A percentile compares a stretch with the other conserved stretches of the same genome.
phyloP scores from a whole-genome alignment of 2,113 vertebrate species.

The Alosa alosa region DNA sequence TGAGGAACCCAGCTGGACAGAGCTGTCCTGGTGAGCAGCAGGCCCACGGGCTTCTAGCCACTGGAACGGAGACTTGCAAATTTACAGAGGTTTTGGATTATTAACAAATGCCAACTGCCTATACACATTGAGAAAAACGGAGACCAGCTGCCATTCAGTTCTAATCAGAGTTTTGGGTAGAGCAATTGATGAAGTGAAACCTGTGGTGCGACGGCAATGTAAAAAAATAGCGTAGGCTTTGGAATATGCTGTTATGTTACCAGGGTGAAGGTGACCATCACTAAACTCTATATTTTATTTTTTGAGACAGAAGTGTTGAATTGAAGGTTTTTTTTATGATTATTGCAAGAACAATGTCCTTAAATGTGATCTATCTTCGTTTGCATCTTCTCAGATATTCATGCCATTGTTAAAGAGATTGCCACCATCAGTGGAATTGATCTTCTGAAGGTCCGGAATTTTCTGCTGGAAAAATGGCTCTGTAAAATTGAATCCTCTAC shows the following conservation, averaged over 20 bases:
- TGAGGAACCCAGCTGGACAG: constrained; percentile 68
- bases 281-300: constrained; percentile 4
- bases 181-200: not conserved
- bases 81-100: too few species aligned
- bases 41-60: not conserved
- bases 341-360: not conserved
- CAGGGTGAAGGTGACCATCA: not conserved
- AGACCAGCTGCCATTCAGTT: too few species aligned
- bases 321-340: too few species aligned
- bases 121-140: too few species aligned
- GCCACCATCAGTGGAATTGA: constrained; percentile 84
- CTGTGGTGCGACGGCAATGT: too few species aligned
- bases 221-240: not conserved
- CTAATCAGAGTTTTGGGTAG: not conserved
- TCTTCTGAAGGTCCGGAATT: constrained; percentile 82
- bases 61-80: not conserved
- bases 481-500: constrained; percentile 65
- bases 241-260: not conserved
- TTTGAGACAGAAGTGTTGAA: too few species aligned
- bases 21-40: constrained; percentile 79
- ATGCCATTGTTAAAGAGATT: constrained; percentile 82
- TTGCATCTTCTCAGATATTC: constrained; percentile 76
- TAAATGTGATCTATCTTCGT: not conserved
- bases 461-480: constrained; percentile 89
- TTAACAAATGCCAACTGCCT: too few species aligned